These are phyloP conservation scores for Anthrax anthrax DNA, from an alignment of 2,888 invertebrate species.

Conservation along the genomic window DNA sequence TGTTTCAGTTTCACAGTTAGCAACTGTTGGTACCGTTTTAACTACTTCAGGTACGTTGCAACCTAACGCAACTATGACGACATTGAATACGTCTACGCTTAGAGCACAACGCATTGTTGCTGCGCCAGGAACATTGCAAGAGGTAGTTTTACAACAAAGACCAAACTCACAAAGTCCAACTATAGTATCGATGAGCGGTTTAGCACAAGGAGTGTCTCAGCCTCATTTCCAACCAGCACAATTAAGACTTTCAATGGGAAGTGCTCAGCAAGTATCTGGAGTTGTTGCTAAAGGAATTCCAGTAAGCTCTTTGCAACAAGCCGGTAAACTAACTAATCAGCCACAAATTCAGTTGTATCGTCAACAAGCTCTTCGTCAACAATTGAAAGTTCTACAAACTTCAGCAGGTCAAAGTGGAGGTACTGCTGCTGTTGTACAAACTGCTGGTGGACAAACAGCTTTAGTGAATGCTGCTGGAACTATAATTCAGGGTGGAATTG, in stretches of 20 bases:
- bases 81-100: conserved; percentile 27
- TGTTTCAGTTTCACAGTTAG: conserved; percentile 33
- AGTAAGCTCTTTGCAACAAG: conserved; percentile 28
- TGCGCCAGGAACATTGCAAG: conserved; percentile 26
- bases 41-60: conserved; percentile 28
- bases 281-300: conserved; percentile 30
- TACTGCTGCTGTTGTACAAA: conserved; percentile 23
- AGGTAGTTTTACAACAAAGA: conserved; percentile 31
- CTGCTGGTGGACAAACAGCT: conserved; percentile 24
- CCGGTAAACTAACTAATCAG: conserved; percentile 24
- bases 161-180: conserved; percentile 30
- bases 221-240: conserved; percentile 30
- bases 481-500: conserved; percentile 30
- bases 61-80: conserved; percentile 28
- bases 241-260: conserved; percentile 26
- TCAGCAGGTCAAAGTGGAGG: conserved; percentile 18
- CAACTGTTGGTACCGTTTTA: conserved; percentile 31
- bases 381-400: conserved; percentile 23
- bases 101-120: conserved; percentile 32
- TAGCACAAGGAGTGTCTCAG: conserved; percentile 25
- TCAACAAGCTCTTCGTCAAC: conserved; percentile 23
- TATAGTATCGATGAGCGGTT: conserved; percentile 31
- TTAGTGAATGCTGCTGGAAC: conserved; percentile 28
- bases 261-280: conserved; percentile 23
- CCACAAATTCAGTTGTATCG: conserved; percentile 33